These are phyloP conservation scores for Brachionus rotundiformis DNA, from an alignment of 1,140 invertebrate species.

Conservation along the genomic window DNA sequence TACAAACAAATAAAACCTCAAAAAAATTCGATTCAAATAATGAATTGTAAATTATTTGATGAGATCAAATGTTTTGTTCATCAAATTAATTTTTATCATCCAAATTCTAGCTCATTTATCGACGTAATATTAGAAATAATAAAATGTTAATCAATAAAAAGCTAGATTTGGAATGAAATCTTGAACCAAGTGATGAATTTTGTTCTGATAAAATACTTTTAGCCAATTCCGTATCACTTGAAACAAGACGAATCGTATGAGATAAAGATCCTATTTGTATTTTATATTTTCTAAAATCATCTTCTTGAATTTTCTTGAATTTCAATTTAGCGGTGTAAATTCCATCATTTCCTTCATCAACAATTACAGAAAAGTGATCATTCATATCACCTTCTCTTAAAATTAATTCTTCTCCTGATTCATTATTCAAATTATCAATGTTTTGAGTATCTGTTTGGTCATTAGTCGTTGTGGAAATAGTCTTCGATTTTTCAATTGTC, in stretches of 20 bases:
- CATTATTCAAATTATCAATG: background rate
- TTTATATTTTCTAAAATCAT: constrained; percentile 16
- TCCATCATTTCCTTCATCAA: background rate
- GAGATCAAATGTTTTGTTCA: background rate
- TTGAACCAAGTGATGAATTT: background rate
- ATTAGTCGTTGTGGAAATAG: background rate
- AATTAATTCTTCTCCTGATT: background rate
- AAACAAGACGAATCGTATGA: background rate
- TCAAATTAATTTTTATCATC: background rate
- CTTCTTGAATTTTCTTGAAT: background rate
- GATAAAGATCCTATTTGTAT: background rate
- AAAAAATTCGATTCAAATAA: too few relatives aligned
- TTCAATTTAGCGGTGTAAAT: background rate
- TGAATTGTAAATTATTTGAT: background rate
- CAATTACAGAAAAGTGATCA: background rate
- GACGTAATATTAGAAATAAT: background rate
- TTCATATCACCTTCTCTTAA: background rate
- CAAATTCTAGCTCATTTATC: background rate
- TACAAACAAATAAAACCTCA: background rate
- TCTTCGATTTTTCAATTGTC: background rate
- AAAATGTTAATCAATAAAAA: background rate
- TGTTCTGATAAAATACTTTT: constrained; percentile 9
- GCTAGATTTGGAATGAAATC: constrained; percentile 10
- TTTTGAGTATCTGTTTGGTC: background rate
- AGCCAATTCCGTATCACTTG: background rate